These are phyloP conservation scores for Tetheella fluctuosa DNA, from an alignment of 2,888 invertebrate species.

Conservation along the genomic window DNA sequence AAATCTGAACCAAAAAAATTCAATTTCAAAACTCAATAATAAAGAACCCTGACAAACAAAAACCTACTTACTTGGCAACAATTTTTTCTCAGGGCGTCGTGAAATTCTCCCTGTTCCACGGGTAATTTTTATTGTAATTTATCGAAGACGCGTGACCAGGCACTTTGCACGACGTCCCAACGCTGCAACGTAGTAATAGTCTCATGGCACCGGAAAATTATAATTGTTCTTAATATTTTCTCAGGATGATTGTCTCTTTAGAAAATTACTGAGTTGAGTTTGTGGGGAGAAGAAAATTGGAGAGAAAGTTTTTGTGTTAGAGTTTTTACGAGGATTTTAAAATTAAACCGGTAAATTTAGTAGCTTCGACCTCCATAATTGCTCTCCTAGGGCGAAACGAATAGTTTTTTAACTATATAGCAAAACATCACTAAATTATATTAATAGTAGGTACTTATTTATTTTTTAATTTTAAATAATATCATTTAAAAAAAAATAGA, in stretches of 20 bases:
- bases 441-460: too few species aligned
- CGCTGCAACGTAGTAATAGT: constrained; percentile 49
- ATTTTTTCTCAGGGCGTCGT: constrained; percentile 20
- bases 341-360: too few species aligned
- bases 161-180: constrained; percentile 56
- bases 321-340: not conserved
- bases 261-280: not conserved
- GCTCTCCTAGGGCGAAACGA: too few species aligned
- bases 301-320: not conserved
- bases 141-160: constrained; percentile 77
- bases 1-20: too few species aligned
- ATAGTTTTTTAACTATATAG: too few species aligned
- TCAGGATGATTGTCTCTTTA: constrained; percentile 16
- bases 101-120: constrained; percentile 55
- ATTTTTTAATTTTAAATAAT: too few species aligned
- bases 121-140: constrained; percentile 79
- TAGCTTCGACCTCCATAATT: too few species aligned
- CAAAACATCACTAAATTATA: too few species aligned
- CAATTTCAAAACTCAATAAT: not conserved
- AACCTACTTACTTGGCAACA: not conserved
- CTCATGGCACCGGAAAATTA: constrained; percentile 53
- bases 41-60: not conserved
- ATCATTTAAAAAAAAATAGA: too few species aligned
- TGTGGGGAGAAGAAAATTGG: not conserved
- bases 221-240: constrained; percentile 47